Conservation (phyloP, 2,888 invertebrate species). For the Cotesia congregata region DNA sequence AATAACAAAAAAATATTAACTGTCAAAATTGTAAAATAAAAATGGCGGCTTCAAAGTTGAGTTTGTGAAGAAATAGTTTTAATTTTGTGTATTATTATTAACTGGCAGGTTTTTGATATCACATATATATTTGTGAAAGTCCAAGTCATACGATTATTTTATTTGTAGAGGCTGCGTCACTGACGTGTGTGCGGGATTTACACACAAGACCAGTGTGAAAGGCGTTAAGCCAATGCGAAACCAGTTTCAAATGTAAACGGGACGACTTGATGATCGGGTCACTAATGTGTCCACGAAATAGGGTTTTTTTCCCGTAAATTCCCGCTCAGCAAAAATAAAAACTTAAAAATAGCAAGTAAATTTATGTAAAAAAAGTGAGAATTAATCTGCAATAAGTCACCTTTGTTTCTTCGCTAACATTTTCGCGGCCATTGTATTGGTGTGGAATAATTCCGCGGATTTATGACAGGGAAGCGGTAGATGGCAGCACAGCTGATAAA, state of each 20-base stretch:
- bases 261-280: constrained; percentile 22
- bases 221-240: constrained; percentile 38
- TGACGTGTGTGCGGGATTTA: constrained; percentile 27
- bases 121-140: constrained; percentile 9
- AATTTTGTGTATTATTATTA: not conserved
- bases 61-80: no score
- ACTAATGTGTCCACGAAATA: constrained; percentile 2
- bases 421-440: not conserved
- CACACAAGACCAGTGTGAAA: constrained; percentile 45
- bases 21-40: no score
- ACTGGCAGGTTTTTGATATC: constrained; percentile 2
- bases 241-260: constrained; percentile 36
- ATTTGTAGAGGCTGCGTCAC: constrained; percentile 39
- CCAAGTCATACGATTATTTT: constrained; percentile 2
- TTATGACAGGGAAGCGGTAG: not conserved
- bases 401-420: not conserved
- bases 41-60: no score
- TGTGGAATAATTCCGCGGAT: not conserved
- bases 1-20: no score
- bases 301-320: not conserved
- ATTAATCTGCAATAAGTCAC: not conserved
- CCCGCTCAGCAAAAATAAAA: not conserved
- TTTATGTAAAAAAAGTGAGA: not conserved
- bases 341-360: not conserved
- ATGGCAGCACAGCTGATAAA: not conserved